A percentile compares a stretch with the other conserved stretches of the same genome.
phyloP scores from a whole-genome alignment of 2,888 invertebrate genomes.

The Microctonus aethiopoides region DNA sequence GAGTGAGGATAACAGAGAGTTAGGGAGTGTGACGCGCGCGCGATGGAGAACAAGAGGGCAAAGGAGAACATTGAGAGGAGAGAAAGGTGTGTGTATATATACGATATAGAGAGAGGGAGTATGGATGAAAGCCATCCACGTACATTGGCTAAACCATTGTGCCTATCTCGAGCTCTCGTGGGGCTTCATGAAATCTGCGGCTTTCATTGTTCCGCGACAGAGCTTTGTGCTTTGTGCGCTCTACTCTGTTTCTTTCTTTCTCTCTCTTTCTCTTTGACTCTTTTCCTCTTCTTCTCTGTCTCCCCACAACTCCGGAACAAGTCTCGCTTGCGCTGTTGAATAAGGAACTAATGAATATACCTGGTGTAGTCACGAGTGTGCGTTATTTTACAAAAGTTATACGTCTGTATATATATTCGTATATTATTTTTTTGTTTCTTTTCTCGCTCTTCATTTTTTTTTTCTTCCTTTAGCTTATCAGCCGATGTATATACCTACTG shows the following conservation, averaged over 20 bases:
- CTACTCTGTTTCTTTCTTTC: conserved; percentile 38
- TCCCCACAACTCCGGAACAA: conserved; percentile 61
- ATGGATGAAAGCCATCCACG: conserved; percentile 38
- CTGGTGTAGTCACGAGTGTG: conserved; percentile 31
- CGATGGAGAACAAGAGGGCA: conserved; percentile 15
- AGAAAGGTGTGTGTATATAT: background rate
- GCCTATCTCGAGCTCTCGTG: conserved; percentile 57
- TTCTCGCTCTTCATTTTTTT: background rate
- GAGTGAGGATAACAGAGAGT: background rate
- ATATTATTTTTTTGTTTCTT: background rate
- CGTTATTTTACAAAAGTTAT: background rate
- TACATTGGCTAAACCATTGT: conserved; percentile 65
- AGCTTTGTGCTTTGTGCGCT: conserved; percentile 65
- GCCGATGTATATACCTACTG: background rate
- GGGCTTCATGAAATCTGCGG: conserved; percentile 65
- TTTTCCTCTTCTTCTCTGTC: conserved; percentile 36
- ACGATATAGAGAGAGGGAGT: background rate
- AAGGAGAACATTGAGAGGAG: conserved; percentile 6
- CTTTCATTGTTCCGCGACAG: conserved; percentile 62
- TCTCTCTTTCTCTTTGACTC: conserved; percentile 36
- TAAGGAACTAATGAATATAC: conserved; percentile 66
- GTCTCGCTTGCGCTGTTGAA: conserved; percentile 63
- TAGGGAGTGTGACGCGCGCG: background rate
- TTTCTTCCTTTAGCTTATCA: background rate
- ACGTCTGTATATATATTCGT: too few relatives aligned